These are phyloP conservation scores for Donacobius atricapilla DNA, from an alignment of 2,113 vertebrate genomes.

Conservation along the genomic window DNA sequence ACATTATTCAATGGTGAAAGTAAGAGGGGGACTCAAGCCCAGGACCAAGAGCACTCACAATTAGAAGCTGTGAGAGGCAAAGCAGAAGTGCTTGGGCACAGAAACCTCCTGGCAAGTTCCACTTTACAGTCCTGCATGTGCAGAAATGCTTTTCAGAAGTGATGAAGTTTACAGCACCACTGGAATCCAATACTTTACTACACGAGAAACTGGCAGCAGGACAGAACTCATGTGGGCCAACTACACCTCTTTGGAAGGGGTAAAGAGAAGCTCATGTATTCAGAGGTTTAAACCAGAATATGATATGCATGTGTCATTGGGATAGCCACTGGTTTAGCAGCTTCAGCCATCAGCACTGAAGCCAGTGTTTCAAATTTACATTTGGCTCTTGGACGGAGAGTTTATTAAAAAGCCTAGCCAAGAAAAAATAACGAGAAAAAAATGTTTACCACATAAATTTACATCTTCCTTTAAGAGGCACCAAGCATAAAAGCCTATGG, in stretches of 20 bases:
- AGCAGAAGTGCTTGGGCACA: not conserved
- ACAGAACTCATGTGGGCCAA: not conserved
- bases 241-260: not conserved
- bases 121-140: conserved; percentile 1
- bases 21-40: not conserved
- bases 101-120: conserved; percentile 12
- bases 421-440: not conserved
- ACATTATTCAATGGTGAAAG: not conserved
- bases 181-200: not conserved
- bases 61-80: not conserved
- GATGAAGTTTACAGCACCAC: conserved; percentile 4
- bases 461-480: not conserved
- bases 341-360: not conserved
- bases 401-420: not conserved
- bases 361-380: not conserved
- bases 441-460: not conserved
- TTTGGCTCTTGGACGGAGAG: not conserved
- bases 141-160: conserved; percentile 22
- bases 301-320: not conserved
- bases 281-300: not conserved
- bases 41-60: not conserved
- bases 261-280: not conserved
- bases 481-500: not conserved
- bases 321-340: not conserved
- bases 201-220: not conserved